Evolutionary conservation across 1,140 invertebrate genomes (phyloP), one percentile per base, ranked within the genome.

Genomic region (Protaetia brevitarsis): DNA sequence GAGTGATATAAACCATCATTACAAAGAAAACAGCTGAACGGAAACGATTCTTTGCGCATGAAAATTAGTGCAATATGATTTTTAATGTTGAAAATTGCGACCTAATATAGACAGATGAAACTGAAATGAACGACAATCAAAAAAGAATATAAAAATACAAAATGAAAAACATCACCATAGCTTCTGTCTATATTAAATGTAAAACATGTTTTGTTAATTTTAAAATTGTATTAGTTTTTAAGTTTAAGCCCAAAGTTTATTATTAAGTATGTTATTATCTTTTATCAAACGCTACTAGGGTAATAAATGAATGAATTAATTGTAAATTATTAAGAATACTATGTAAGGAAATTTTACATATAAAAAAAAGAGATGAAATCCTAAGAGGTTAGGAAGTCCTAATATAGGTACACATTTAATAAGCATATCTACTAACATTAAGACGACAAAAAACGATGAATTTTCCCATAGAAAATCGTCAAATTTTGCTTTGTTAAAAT

Each of bases 401-500:
- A 11, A 62, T 45, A 62, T 36, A 21, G n/a, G 4, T 62, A 21
- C 3, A 37, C 11, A 62, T 16, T 10, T 62, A n/a, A n/a, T 36
- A 34, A 36, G 28, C 21, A 23, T 31, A 37, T 58, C 56, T 58
- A n/a, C n/a, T 58, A 30, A 58, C 26, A 58, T 27, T 30, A 28
- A 58, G 23, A 34, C n/a, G 11, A n/a, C n/a, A n/a, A 56, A 56
- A 56, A 56, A 13, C 51, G 13, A 21, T 23, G 3, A 56, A 61
- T 61, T 29, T 59, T n/a, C 27, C 21, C 6, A 6, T 21, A n/a
- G n/a, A n/a, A n/a, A n/a, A n/a, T n/a, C n/a, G n/a, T n/a, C n/a
- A n/a, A n/a, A 73, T 59, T 63, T 74, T 68, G 63, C 65, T 71
- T 66, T 73, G 71, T 73, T 11, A 61, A 61, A n/a, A n/a, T n/a